These are phyloP conservation scores for Leptarthrus brevirostris DNA, from an alignment of 2,888 invertebrate genomes.

Conservation along the genomic window DNA sequence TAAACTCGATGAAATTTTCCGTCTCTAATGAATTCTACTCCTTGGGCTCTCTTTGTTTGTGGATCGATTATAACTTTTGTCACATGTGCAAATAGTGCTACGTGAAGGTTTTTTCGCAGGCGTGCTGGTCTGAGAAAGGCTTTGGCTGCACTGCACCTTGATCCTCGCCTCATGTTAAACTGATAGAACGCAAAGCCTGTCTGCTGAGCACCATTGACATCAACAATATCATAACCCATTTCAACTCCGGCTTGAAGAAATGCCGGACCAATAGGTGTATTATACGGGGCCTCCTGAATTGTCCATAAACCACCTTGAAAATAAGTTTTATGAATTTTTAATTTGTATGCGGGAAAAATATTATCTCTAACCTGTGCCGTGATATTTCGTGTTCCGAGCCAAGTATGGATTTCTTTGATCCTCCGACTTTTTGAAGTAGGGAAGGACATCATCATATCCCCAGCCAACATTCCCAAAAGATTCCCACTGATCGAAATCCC, in stretches of 20 bases:
- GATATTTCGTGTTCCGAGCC: conserved; percentile 78
- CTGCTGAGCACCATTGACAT: conserved; percentile 87
- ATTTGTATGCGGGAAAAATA: not conserved
- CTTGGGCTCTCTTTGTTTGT: conserved; percentile 77
- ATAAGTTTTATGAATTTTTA: not conserved
- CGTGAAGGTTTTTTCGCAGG: conserved; percentile 82
- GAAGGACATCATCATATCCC: conserved; percentile 83
- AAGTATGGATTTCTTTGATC: conserved; percentile 91
- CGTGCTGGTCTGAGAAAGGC: conserved; percentile 85
- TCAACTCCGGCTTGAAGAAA: conserved; percentile 91
- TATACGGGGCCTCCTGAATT: conserved; percentile 65
- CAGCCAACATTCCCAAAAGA: conserved; percentile 87
- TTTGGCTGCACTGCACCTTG: conserved; percentile 86
- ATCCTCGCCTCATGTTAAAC: conserved; percentile 87
- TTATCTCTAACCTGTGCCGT: conserved; percentile 72
- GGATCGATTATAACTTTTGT: conserved; percentile 82
- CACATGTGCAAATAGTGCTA: conserved; percentile 83
- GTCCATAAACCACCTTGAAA: conserved; percentile 66
- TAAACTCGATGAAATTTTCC: conserved; percentile 69
- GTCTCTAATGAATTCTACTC: conserved; percentile 80
- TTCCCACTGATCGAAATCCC: conserved; percentile 91
- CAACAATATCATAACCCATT: conserved; percentile 88
- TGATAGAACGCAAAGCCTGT: conserved; percentile 89
- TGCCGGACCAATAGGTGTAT: conserved; percentile 84
- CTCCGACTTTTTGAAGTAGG: conserved; percentile 87